Percentiles rank a stretch among this genome's conserved stretches.
Evolutionary conservation across 2,888 invertebrate species (phyloP).

Genomic region (Junonia oenone): DNA sequence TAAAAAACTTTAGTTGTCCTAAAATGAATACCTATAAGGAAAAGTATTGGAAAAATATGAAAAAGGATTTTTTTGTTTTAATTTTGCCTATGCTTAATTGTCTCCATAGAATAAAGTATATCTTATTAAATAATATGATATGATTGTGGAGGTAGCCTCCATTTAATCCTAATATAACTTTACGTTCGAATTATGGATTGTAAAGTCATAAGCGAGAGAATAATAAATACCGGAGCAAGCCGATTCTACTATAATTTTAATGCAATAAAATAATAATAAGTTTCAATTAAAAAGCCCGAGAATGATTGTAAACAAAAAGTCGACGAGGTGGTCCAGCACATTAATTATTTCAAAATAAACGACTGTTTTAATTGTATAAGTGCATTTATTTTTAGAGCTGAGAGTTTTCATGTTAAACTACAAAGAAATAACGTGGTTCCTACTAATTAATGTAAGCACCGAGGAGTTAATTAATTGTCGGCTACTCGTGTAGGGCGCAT

Average conservation of each 20-base stretch:
- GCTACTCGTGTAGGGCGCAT: constrained; percentile 60
- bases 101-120: constrained; percentile 3
- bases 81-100: no score
- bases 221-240: constrained; percentile 44
- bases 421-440: constrained; percentile 59
- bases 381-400: constrained; percentile 22
- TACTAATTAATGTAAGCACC: constrained; percentile 72
- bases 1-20: no score
- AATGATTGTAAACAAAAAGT: constrained; percentile 38
- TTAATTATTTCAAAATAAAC: constrained; percentile 25
- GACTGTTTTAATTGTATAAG: constrained; percentile 25
- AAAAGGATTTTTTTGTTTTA: not conserved
- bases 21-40: no score
- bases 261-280: constrained; percentile 52
- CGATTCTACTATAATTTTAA: constrained; percentile 43
- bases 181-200: constrained; percentile 53
- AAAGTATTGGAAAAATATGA: no score
- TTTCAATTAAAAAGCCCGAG: constrained; percentile 46
- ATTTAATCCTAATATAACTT: constrained; percentile 25
- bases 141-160: constrained; percentile 18
- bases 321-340: constrained; percentile 48
- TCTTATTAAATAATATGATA: constrained; percentile 18
- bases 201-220: constrained; percentile 51
- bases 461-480: constrained; percentile 73
- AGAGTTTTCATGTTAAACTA: constrained; percentile 52